A percentile compares a stretch with the other conserved stretches of the same genome.
Conservation (phyloP, 2,113 vertebrate species). For the Megalops atlanticus region DNA sequence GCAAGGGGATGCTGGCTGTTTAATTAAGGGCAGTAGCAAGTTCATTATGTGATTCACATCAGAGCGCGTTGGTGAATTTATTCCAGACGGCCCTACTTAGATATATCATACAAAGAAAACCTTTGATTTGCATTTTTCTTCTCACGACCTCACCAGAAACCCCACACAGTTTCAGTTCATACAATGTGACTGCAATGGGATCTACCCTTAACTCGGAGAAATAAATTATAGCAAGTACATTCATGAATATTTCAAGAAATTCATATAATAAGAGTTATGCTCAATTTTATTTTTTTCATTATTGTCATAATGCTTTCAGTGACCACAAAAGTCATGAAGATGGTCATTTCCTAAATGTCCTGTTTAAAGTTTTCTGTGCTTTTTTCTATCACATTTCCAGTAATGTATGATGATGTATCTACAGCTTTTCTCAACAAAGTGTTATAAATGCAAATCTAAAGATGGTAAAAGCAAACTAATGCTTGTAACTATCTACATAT, state of each 20-base stretch:
- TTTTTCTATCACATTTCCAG: too few relatives aligned
- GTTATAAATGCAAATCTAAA: background rate
- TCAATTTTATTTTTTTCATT: too few relatives aligned
- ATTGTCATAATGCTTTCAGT: too few relatives aligned
- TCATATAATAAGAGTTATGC: too few relatives aligned
- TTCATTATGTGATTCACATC: constrained; percentile 6
- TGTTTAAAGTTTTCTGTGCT: too few relatives aligned
- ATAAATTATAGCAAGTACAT: too few relatives aligned
- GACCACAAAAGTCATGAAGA: too few relatives aligned
- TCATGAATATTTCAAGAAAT: too few relatives aligned
- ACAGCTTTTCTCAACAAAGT: too few relatives aligned
- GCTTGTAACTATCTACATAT: background rate
- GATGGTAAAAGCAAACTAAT: background rate
- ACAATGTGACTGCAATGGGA: background rate
- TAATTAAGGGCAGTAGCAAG: constrained; percentile 14
- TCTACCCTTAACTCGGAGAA: background rate
- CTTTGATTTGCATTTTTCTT: background rate
- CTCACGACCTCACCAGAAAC: background rate
- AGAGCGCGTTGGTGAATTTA: background rate
- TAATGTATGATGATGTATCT: too few relatives aligned
- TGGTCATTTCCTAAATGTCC: too few relatives aligned
- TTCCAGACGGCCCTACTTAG: background rate
- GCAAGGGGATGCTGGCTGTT: constrained; percentile 45
- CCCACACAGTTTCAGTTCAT: background rate
- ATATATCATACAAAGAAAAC: background rate